Evolutionary conservation across 2,888 invertebrate genomes (phyloP).

Genomic region (Crematogaster levior): DNA sequence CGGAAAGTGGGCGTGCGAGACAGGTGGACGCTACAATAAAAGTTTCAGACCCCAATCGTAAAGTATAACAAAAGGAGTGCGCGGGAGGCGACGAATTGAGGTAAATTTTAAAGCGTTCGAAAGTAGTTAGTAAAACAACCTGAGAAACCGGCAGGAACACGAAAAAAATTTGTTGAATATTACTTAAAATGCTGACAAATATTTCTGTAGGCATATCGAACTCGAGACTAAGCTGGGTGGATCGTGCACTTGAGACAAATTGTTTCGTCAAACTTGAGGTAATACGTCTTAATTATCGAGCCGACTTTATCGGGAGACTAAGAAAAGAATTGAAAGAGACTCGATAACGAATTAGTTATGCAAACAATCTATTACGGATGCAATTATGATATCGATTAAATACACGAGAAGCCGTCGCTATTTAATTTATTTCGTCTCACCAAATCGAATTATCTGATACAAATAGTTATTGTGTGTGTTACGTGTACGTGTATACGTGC

Average conservation of each 20-base stretch:
- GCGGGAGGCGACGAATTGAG: not conserved
- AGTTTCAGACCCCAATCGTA: not conserved
- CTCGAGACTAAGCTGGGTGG: not conserved
- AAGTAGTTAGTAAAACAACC: not conserved
- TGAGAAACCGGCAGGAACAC: not conserved
- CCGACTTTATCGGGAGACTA: not conserved
- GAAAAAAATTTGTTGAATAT: not conserved
- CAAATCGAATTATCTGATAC: not conserved
- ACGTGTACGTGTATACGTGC: not conserved
- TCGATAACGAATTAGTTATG: slow-evolving; percentile 18
- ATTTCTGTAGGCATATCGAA: not conserved
- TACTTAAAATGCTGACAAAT: not conserved
- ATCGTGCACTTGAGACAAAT: slow-evolving; percentile 5
- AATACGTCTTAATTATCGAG: slow-evolving; percentile 34
- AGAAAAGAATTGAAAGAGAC: slow-evolving; percentile 16
- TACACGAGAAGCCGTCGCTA: not conserved
- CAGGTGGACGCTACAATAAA: slow-evolving; percentile 29
- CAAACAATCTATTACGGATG: not conserved
- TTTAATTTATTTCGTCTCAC: not conserved
- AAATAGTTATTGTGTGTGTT: not conserved
- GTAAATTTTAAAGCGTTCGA: not conserved
- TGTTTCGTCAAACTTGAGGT: not conserved
- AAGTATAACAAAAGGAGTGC: not conserved
- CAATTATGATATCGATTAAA: slow-evolving; percentile 19
- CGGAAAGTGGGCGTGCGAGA: not conserved